Percentiles rank a stretch among this genome's conserved stretches.
These are phyloP conservation scores for Elymnias hypermnestra DNA, from an alignment of 1,140 invertebrate genomes.

Conservation along the genomic window DNA sequence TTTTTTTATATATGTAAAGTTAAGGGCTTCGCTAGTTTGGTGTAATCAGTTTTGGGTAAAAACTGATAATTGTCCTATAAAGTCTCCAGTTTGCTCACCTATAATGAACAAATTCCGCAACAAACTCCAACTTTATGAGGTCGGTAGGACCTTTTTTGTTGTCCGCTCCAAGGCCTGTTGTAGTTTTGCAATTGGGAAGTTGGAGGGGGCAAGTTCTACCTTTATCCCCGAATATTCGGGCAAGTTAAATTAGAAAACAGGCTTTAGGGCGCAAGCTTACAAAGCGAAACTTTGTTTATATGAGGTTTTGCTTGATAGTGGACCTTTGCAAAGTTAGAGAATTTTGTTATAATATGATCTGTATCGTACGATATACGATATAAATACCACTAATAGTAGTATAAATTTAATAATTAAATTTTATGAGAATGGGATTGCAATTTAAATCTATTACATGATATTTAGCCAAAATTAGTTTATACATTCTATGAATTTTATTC, in stretches of 20 bases:
- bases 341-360: no score
- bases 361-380: no score
- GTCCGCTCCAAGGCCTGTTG: conserved; percentile 8
- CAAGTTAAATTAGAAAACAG: conserved; percentile 43
- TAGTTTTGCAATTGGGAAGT: conserved; percentile 16
- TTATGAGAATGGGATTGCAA: no score
- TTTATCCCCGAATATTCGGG: conserved; percentile 34
- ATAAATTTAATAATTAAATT: no score
- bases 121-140: not conserved
- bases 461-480: no score
- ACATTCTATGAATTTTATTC: no score
- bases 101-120: not conserved
- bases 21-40: no score
- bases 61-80: no score
- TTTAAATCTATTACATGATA: no score
- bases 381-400: no score
- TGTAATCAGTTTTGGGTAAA: no score
- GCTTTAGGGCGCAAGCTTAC: conserved; percentile 26
- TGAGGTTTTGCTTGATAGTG: conserved; percentile 3
- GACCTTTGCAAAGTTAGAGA: not conserved
- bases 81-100: not conserved
- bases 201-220: conserved; percentile 29
- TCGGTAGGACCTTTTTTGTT: conserved; percentile 13
- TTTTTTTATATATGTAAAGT: no score
- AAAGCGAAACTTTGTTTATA: conserved; percentile 23